phyloP scores from a whole-genome alignment of 2,888 invertebrate genomes.

The Athripsodes cinereus region DNA sequence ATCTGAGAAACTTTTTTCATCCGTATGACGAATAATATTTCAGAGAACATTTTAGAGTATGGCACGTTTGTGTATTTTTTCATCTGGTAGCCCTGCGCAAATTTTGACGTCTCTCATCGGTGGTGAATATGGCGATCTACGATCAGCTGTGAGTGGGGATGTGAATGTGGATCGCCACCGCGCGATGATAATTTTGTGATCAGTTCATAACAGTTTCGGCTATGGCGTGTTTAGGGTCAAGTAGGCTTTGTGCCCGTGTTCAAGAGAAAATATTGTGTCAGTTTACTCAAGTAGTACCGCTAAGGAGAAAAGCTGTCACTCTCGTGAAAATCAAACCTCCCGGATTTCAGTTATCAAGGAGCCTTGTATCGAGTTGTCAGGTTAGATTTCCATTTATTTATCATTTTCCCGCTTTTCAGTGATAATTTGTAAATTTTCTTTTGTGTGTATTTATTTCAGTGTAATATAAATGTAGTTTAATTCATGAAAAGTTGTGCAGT shows the following conservation, averaged over 20 bases:
- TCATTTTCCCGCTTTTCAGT: slow-evolving; percentile 17
- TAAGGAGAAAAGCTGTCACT: slow-evolving; percentile 59
- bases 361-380: slow-evolving; percentile 41
- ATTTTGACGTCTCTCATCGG: slow-evolving; percentile 15
- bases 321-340: slow-evolving; percentile 63
- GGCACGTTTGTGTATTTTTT: background rate
- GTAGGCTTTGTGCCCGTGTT: slow-evolving; percentile 76
- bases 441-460: slow-evolving; percentile 39
- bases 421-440: slow-evolving; percentile 20
- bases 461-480: slow-evolving; percentile 21
- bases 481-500: slow-evolving; percentile 13
- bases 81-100: slow-evolving; percentile 3
- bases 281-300: slow-evolving; percentile 61
- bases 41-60: too few relatives aligned
- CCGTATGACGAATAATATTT: too few relatives aligned
- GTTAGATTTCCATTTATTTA: slow-evolving; percentile 31
- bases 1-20: too few relatives aligned
- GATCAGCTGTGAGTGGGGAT: slow-evolving; percentile 46
- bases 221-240: slow-evolving; percentile 80
- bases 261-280: slow-evolving; percentile 74
- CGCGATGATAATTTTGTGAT: slow-evolving; percentile 24
- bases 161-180: slow-evolving; percentile 22
- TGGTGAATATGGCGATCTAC: slow-evolving; percentile 38
- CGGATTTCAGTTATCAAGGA: slow-evolving; percentile 49
- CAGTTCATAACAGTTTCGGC: slow-evolving; percentile 67